Evolutionary conservation across 2,888 invertebrate genomes (phyloP).

Genomic region (Sipha maydis): DNA sequence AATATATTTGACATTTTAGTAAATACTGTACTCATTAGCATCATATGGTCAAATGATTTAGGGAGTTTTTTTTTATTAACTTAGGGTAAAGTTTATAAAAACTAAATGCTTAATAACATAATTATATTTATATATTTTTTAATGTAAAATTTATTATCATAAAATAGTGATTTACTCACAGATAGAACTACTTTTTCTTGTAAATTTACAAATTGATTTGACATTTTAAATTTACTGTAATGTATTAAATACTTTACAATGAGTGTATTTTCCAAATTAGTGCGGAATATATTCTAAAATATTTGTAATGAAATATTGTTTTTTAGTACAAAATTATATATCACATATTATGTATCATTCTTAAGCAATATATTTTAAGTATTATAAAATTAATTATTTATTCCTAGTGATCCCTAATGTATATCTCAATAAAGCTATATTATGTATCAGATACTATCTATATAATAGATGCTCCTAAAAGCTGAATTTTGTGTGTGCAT

Average conservation of each 20-base stretch:
- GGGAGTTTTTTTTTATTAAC: conserved; percentile 1
- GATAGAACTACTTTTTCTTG: not conserved
- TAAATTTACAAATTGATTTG: conserved; percentile 16
- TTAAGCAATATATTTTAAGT: conserved; percentile 51
- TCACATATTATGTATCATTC: conserved; percentile 27
- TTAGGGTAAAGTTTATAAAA: not conserved
- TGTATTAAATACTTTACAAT: conserved; percentile 12
- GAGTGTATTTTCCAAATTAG: conserved; percentile 39
- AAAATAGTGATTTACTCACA: conserved; percentile 15
- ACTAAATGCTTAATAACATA: conserved; percentile 1
- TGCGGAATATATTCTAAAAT: not conserved
- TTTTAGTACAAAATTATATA: conserved; percentile 57
- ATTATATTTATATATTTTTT: not conserved
- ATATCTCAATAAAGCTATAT: not conserved
- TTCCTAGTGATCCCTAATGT: conserved; percentile 7
- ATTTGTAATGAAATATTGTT: conserved; percentile 40
- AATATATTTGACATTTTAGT: conserved; percentile 16
- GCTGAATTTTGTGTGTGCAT: not conserved
- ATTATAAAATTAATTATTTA: conserved; percentile 9
- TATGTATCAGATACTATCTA: not conserved
- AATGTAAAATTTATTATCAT: conserved; percentile 11
- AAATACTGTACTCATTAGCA: conserved; percentile 55
- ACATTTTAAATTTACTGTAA: conserved; percentile 26
- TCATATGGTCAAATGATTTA: conserved; percentile 27
- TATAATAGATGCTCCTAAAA: not conserved